These are phyloP conservation scores for Eristalinus sepulchralis DNA, from an alignment of 2,888 invertebrate species.

Conservation along the genomic window DNA sequence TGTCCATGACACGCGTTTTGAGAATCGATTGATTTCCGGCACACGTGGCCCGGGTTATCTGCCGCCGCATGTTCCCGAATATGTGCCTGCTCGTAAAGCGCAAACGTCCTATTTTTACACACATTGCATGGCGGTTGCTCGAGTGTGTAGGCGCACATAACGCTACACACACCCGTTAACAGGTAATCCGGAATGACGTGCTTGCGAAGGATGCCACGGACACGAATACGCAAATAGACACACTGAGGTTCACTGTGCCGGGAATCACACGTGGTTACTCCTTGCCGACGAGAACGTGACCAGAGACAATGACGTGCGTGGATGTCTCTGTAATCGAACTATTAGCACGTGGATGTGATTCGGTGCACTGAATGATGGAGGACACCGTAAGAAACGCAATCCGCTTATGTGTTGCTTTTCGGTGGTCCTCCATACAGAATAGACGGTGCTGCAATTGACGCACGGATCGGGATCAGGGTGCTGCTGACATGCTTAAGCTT, in stretches of 20 bases:
- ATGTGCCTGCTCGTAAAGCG: not conserved
- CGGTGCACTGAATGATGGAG: not conserved
- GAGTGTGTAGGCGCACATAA: not conserved
- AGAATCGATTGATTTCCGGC: not conserved
- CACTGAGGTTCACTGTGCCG: not conserved
- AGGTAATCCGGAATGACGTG: not conserved
- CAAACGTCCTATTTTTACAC: not conserved
- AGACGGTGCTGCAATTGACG: too few relatives aligned
- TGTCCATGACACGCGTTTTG: not conserved
- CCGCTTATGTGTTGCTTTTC: not conserved
- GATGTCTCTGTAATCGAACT: not conserved
- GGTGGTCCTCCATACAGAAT: too few relatives aligned
- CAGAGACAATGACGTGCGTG: not conserved
- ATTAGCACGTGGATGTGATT: not conserved
- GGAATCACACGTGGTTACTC: not conserved
- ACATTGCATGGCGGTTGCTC: not conserved
- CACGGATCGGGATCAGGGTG: too few relatives aligned
- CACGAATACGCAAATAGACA: not conserved
- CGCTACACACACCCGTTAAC: not conserved
- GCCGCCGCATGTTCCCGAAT: not conserved
- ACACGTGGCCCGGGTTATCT: conserved; percentile 8
- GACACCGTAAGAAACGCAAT: not conserved
- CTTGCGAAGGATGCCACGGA: not conserved
- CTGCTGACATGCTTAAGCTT: too few relatives aligned
- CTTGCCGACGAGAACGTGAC: not conserved